These are phyloP conservation scores for Salticus scenicus DNA, from an alignment of 2,888 invertebrate species.

Conservation along the genomic window DNA sequence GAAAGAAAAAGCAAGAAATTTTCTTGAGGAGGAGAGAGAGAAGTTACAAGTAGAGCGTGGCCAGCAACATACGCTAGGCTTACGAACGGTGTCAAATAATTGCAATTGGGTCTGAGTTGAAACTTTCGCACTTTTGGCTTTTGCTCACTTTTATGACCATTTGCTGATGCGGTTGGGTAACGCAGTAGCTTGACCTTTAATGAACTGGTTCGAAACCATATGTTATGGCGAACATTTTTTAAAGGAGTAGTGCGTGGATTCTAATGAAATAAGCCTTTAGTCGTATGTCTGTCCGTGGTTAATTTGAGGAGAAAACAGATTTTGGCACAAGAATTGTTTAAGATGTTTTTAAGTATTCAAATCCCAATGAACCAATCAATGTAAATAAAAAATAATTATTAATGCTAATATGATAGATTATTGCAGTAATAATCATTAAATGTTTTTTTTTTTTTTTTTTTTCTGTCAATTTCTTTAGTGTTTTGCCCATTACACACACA, in stretches of 20 bases:
- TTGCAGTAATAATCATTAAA: no score
- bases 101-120: conserved; percentile 50
- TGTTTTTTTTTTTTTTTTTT: no score
- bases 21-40: conserved; percentile 25
- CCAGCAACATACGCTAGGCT: conserved; percentile 46
- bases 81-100: conserved; percentile 63
- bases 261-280: conserved; percentile 1
- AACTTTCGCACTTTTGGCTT: conserved; percentile 53
- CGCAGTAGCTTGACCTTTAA: conserved; percentile 24
- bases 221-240: background rate
- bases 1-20: conserved; percentile 19
- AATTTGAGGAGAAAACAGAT: no score
- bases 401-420: no score
- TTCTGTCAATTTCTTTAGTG: no score
- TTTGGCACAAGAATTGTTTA: no score
- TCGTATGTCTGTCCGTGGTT: no score
- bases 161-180: conserved; percentile 23
- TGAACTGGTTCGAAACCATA: conserved; percentile 13
- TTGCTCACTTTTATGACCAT: conserved; percentile 32
- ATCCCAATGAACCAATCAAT: no score
- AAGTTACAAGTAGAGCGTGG: conserved; percentile 47
- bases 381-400: no score
- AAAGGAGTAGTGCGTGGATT: background rate
- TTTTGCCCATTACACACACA: no score
- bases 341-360: no score